Conservation (phyloP, 2,113 vertebrate genomes). For the Etheostoma cragini region DNA sequence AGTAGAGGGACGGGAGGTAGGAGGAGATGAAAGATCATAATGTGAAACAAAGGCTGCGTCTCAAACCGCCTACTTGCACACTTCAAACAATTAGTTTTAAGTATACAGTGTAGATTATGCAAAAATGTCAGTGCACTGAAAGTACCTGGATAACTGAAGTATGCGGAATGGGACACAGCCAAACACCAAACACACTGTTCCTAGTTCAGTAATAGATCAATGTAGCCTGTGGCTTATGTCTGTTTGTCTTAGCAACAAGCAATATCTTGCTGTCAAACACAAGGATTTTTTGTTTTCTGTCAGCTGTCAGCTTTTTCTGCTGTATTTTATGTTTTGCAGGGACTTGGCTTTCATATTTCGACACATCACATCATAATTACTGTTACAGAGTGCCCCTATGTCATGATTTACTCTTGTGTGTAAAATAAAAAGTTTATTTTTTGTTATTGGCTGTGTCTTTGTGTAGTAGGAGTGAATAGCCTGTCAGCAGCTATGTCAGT, state of each 20-base stretch:
- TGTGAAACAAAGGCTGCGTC: neutral
- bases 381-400: too few relatives aligned
- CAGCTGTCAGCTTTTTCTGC: neutral
- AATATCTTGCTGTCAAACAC: too few relatives aligned
- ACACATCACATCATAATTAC: too few relatives aligned
- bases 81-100: too few relatives aligned
- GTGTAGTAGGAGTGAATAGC: neutral
- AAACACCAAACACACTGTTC: neutral
- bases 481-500: constrained; percentile 17
- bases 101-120: too few relatives aligned
- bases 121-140: too few relatives aligned
- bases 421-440: neutral
- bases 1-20: neutral
- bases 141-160: too few relatives aligned
- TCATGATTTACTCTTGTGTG: too few relatives aligned
- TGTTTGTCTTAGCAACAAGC: neutral
- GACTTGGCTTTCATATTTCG: too few relatives aligned
- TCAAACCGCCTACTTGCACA: too few relatives aligned
- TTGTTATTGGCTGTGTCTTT: neutral
- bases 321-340: neutral
- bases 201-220: neutral
- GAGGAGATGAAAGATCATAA: neutral
- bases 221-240: neutral
- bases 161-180: too few relatives aligned
- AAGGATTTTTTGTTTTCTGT: neutral